These are phyloP conservation scores for Caenorhabditis angaria DNA, from an alignment of 2,888 invertebrate genomes.

Conservation along the genomic window DNA sequence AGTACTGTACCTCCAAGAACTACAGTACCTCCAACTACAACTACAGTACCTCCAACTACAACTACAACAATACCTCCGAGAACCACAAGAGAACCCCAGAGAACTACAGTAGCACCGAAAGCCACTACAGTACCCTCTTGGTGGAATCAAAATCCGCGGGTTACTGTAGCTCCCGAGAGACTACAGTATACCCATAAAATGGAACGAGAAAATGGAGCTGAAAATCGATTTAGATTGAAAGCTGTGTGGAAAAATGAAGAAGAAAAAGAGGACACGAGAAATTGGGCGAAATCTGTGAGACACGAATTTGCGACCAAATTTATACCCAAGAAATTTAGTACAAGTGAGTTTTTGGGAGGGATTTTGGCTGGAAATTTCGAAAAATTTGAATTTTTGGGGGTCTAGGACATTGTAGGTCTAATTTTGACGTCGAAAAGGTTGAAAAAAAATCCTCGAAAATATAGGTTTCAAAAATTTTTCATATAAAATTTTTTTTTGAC, in stretches of 20 bases:
- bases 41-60: not conserved
- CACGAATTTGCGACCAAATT: constrained; percentile 18
- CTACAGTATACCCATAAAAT: not conserved
- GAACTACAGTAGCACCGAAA: constrained; percentile 15
- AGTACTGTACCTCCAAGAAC: constrained; percentile 9
- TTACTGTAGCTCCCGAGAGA: not conserved
- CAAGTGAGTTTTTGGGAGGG: constrained; percentile 31
- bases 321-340: constrained; percentile 22
- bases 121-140: constrained; percentile 27
- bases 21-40: constrained; percentile 5
- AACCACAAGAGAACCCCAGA: constrained; percentile 8
- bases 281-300: constrained; percentile 3
- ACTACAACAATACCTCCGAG: constrained; percentile 8
- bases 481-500: not conserved
- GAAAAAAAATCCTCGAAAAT: too few relatives aligned
- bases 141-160: constrained; percentile 10
- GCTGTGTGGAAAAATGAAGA: not conserved
- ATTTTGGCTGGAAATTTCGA: not conserved
- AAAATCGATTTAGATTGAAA: not conserved
- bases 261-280: not conserved
- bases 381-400: too few relatives aligned
- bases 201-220: not conserved
- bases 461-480: constrained; percentile 3
- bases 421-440: too few relatives aligned
- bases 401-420: too few relatives aligned